These are phyloP conservation scores for Drymodes brunneopygia DNA, from an alignment of 2,113 vertebrate species.

Conservation along the genomic window DNA sequence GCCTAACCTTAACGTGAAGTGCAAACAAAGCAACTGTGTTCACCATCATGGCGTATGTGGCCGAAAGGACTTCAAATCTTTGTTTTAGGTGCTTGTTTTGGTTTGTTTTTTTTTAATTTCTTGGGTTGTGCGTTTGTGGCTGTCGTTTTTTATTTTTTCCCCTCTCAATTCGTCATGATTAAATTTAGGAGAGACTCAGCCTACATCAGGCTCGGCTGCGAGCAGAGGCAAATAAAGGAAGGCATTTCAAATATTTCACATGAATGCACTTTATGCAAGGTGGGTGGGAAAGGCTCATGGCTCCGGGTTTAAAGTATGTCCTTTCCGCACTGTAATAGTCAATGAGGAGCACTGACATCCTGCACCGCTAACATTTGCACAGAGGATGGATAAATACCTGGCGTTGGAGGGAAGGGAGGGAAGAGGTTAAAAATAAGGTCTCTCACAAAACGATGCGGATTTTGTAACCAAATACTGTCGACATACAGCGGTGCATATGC, in stretches of 20 bases:
- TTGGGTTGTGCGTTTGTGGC: not conserved
- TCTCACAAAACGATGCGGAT: not conserved
- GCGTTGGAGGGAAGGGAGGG: not conserved
- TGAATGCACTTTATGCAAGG: constrained; percentile 50
- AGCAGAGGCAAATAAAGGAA: constrained; percentile 24
- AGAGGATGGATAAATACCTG: not conserved
- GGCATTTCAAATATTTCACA: constrained; percentile 58
- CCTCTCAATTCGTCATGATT: not conserved
- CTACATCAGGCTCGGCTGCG: not conserved
- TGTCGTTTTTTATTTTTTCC: not conserved
- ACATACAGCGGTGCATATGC: not conserved
- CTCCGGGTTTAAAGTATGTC: not conserved
- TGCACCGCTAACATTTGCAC: not conserved
- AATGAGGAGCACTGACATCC: not conserved
- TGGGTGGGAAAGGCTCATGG: constrained; percentile 35
- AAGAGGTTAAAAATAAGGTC: constrained; percentile 50
- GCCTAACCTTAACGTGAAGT: not conserved
- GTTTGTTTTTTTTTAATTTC: not conserved
- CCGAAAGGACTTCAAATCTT: not conserved
- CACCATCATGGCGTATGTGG: constrained; percentile 11
- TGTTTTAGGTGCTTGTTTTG: not conserved
- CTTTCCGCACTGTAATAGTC: not conserved
- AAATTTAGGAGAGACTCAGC: not conserved
- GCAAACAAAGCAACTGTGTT: constrained; percentile 34
- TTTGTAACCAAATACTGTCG: constrained; percentile 10